Evolutionary conservation across 2,888 invertebrate genomes (phyloP), one percentile per base, ranked within the genome.

Genomic region (Microctonus hyperodae): DNA sequence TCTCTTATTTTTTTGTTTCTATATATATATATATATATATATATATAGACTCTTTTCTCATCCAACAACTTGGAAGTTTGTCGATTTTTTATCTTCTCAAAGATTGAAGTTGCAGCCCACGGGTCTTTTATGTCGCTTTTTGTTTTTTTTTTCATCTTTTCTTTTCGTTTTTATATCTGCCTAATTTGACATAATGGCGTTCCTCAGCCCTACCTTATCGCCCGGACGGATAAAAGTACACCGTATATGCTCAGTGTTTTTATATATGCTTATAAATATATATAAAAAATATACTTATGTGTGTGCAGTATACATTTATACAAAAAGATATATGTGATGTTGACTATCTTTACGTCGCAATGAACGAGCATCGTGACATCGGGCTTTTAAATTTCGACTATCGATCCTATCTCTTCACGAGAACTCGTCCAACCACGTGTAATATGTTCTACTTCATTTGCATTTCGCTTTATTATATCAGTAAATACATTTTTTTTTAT

Each of bases 151-250:
- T 22, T 35, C 28, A 57, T 33, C 1, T 40, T 16, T 44, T n/a
- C 71, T 70, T 23, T 23, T 28, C 64, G 64, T 70, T 60, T 71
- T 71, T 72, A 74, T 71, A 69, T 69, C 70, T 69, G 66, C 68
- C 71, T 75, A 74, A 75, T 75, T 76, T 74, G 73, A 74, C 74
- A 70, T 73, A 74, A 75, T 73, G 72, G 68, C 64, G 51, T 65
- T 65, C 68, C 70, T 48, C 37, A 61, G 63, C 64, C 58, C 50
- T 60, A 56, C 56, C 67, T 73, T 74, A 74, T 74, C 73, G 69
- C 51, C 44, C 13, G 56, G 57, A 40, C 35, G 61, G 69, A 72
- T 70, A 72, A 71, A 67, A 69, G 51, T 33, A 63, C 33, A 33
- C 50, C 13, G 48, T 25, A 5, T 53, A n/a, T 53, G 53, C 28